Conservation (phyloP, 2,113 vertebrate species). For the Oxyura jamaicensis region DNA sequence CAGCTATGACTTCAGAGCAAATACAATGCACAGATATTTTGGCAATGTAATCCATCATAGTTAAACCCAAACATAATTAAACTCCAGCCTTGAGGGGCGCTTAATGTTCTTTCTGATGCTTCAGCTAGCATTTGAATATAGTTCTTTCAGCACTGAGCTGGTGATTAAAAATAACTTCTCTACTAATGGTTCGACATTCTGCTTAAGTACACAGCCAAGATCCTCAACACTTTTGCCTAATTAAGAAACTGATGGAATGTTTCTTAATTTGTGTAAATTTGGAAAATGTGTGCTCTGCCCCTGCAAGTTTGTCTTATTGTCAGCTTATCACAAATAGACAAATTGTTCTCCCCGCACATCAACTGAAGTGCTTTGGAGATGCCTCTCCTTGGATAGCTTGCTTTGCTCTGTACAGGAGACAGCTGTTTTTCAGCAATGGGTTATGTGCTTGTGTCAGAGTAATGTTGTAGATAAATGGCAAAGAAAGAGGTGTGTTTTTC, state of each 20-base stretch:
- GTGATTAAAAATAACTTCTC: constrained; percentile 54
- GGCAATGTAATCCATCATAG: background rate
- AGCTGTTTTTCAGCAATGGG: background rate
- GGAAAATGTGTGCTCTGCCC: background rate
- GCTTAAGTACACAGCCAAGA: constrained; percentile 10
- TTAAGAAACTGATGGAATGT: background rate
- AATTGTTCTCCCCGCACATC: background rate
- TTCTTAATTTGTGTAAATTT: background rate
- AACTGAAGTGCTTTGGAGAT: background rate
- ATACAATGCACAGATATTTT: background rate
- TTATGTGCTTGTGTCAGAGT: background rate
- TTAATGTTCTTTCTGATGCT: constrained; percentile 23
- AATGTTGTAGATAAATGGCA: background rate
- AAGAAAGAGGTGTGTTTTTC: background rate
- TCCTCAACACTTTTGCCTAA: background rate
- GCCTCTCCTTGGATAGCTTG: background rate
- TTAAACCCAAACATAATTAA: constrained; percentile 33
- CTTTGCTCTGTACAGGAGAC: background rate
- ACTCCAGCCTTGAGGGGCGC: background rate
- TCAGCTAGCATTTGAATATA: constrained; percentile 18
- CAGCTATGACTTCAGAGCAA: background rate
- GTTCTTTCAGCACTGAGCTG: constrained; percentile 6
- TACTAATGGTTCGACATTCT: constrained; percentile 13
- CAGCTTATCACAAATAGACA: background rate
- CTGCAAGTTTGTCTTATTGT: background rate